Percentiles rank a stretch among this genome's conserved stretches.
Conservation (phyloP, 2,888 invertebrate genomes). For the Chorisops tibialis region DNA sequence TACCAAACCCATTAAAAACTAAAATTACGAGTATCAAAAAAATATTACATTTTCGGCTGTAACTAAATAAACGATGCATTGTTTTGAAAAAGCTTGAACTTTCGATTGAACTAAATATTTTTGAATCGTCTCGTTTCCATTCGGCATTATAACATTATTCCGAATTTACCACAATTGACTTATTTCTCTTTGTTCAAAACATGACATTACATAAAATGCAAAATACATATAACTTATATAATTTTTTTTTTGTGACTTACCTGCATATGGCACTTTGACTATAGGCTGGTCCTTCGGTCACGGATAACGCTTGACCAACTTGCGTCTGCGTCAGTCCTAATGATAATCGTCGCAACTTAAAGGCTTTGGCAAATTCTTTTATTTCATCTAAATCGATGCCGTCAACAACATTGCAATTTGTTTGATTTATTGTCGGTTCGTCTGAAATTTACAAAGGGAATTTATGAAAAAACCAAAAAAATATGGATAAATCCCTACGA, state of each 20-base stretch:
- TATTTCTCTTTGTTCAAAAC: slow-evolving; percentile 12
- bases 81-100: too few species aligned
- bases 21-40: too few species aligned
- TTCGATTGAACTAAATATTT: too few species aligned
- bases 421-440: slow-evolving; percentile 90
- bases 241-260: slow-evolving; percentile 56
- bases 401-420: slow-evolving; percentile 90
- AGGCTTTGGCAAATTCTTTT: slow-evolving; percentile 96
- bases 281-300: slow-evolving; percentile 96
- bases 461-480: neutral
- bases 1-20: too few species aligned
- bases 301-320: slow-evolving; percentile 93
- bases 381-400: slow-evolving; percentile 97
- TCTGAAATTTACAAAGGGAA: slow-evolving; percentile 54
- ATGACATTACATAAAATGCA: neutral
- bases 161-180: too few species aligned
- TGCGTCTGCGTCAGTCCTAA: slow-evolving; percentile 95
- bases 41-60: too few species aligned
- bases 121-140: too few species aligned
- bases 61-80: too few species aligned
- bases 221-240: neutral
- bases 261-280: slow-evolving; percentile 99
- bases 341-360: slow-evolving; percentile 88
- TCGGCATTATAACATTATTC: too few species aligned
- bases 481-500: too few species aligned